These are phyloP conservation scores for Nasonia oneida DNA, from an alignment of 2,888 invertebrate genomes.

Conservation along the genomic window DNA sequence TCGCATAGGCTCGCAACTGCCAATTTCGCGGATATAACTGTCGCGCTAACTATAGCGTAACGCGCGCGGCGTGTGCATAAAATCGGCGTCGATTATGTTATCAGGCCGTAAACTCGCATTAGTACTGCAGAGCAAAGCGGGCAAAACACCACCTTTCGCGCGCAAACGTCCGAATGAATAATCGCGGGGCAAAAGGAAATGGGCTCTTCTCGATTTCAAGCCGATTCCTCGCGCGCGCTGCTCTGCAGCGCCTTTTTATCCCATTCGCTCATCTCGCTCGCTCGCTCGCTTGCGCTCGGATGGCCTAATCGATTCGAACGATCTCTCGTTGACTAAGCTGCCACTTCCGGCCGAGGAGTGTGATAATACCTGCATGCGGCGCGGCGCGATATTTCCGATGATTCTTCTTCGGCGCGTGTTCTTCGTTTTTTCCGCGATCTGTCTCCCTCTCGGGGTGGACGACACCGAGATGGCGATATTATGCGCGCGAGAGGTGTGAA, in stretches of 20 bases:
- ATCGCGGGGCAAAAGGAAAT: conserved; percentile 22
- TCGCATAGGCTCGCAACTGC: not conserved
- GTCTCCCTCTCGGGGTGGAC: not conserved
- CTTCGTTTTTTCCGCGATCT: not conserved
- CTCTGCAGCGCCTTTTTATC: conserved; percentile 30
- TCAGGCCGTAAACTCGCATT: conserved; percentile 16
- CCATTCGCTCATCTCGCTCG: conserved; percentile 25
- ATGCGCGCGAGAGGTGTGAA: not conserved
- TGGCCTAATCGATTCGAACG: conserved; percentile 39
- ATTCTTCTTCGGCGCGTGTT: conserved; percentile 3
- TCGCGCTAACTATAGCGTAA: not conserved
- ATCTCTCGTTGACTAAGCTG: conserved; percentile 36
- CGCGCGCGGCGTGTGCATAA: not conserved
- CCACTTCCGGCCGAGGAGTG: conserved; percentile 45
- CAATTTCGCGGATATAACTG: not conserved
- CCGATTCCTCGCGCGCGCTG: not conserved
- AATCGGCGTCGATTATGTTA: conserved; percentile 26
- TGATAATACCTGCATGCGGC: not conserved
- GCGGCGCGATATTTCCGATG: conserved; percentile 27
- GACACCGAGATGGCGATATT: conserved; percentile 7
- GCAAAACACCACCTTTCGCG: not conserved
- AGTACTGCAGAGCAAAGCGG: too few species aligned
- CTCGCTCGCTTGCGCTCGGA: not conserved
- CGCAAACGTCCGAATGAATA: conserved; percentile 31
- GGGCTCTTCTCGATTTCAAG: conserved; percentile 36